Base-by-base conservation (phyloP, 2,113 vertebrate genomes). In the Oncorhynchus tshawytscha region DNA sequence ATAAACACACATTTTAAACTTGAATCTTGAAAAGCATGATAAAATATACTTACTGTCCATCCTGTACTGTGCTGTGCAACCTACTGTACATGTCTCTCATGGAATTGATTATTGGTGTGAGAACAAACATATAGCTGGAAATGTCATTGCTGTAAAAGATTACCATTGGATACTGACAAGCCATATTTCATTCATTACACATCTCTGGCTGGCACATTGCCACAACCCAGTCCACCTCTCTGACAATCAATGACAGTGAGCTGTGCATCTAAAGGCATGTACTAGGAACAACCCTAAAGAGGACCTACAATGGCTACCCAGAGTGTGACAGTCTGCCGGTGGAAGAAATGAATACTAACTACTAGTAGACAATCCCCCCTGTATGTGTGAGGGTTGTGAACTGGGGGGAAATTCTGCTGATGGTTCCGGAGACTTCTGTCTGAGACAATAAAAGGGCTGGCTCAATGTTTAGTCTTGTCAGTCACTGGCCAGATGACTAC, bases 391-490 rank as follows among this genome's bases (percentile, higher is more conserved):
- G 27, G 67, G 77, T 79, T 80, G 70, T 74, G 64, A 69, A 12
- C 39, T 45, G 82, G 71, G 71, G 59, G 71, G 72, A 65, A 27
- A 22, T 71, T 76, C 71, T 73, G 77, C 79, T 59, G 71, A 72
- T 45, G 70, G 82, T 85, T 88, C 84, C 86, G 86, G 86, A 84
- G 81, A 82, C 39, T 79, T 79, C 81, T 29, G 9, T 12, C 18
- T 3, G 22, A 84, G 89, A 85, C 89, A 90, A 45, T 45, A 12
- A 45, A 45, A 70, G 18, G 11, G 6, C 66, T 62, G 76, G 77
- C 84, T 51, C 72, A 88, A 27, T 88, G 86, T 93, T 93, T 92
- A 85, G 78, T 89, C 84, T 83, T 92, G 86, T 91, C 88, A 83
- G 74, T 84, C 87, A 91, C 86, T 79, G 89, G 84, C 80, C 89